These are phyloP conservation scores for Stichopus chloronotus DNA, from an alignment of 35 echinoderm and acorn worm genomes.

Conservation along the genomic window DNA sequence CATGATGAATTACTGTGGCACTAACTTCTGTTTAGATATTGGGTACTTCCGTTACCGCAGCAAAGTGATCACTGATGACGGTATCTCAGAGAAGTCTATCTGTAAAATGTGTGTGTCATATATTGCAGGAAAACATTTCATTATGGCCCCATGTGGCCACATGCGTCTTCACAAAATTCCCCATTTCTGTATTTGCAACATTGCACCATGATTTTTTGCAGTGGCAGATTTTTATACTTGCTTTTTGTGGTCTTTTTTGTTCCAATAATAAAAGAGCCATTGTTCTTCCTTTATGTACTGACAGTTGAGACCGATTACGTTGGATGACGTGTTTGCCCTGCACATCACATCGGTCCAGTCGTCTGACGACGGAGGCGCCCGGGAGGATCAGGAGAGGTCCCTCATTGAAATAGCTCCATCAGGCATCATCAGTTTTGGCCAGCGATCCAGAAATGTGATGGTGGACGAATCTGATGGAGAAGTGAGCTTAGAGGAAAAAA, in stretches of 20 bases:
- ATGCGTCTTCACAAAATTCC: background rate
- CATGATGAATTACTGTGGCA: no score
- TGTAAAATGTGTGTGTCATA: no score
- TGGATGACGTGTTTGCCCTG: constrained; percentile 83
- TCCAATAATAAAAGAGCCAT: background rate
- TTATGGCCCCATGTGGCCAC: no score
- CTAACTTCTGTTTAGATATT: no score
- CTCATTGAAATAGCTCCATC: constrained; percentile 75
- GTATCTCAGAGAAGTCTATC: no score
- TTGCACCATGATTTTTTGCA: background rate
- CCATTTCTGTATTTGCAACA: background rate
- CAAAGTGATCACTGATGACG: no score
- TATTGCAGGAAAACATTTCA: no score
- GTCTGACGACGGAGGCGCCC: constrained; percentile 71
- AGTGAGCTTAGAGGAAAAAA: constrained; percentile 36
- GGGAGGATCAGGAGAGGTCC: constrained; percentile 40
- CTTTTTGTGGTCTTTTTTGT: background rate
- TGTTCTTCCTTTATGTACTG: background rate
- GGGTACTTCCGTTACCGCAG: no score
- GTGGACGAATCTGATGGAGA: constrained; percentile 70
- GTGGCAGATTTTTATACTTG: background rate
- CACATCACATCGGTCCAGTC: constrained; percentile 67
- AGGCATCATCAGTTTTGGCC: constrained; percentile 81
- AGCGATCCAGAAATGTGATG: constrained; percentile 56
- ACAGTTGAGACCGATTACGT: constrained; percentile 65